These are phyloP conservation scores for Clinocottus analis DNA, from an alignment of 2,113 vertebrate species.

Conservation along the genomic window DNA sequence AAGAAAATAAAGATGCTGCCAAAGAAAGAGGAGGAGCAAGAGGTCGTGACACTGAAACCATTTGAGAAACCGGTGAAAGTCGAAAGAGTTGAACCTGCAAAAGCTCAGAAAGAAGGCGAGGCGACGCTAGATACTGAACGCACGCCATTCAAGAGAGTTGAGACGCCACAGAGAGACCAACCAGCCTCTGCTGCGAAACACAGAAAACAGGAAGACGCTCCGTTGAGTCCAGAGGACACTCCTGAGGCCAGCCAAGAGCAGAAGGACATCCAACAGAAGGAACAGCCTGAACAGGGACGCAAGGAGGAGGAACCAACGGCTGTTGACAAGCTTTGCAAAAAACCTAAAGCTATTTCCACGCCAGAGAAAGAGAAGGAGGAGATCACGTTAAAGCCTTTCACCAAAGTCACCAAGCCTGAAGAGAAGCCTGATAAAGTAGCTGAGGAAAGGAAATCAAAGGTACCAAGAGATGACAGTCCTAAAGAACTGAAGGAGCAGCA, in stretches of 20 bases:
- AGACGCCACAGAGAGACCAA: conserved; percentile 44
- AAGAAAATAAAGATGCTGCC: conserved; percentile 72
- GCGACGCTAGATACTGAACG: conserved; percentile 33
- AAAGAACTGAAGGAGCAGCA: conserved; percentile 33
- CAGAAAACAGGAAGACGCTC: conserved; percentile 24
- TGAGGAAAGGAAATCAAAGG: conserved; percentile 22
- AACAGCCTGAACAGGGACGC: conserved; percentile 25
- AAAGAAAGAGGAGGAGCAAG: conserved; percentile 60
- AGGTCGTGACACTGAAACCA: conserved; percentile 70
- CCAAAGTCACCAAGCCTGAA: conserved; percentile 42
- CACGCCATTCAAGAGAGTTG: conserved; percentile 27
- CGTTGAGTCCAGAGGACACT: not conserved
- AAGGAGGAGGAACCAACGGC: conserved; percentile 46
- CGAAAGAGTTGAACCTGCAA: conserved; percentile 27
- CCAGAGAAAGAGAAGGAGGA: conserved; percentile 58
- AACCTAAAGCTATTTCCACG: conserved; percentile 38
- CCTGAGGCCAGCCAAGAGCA: conserved; percentile 31
- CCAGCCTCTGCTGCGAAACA: conserved; percentile 17
- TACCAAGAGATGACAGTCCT: conserved; percentile 17
- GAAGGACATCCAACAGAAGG: conserved; percentile 12
- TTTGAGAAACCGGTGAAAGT: conserved; percentile 65
- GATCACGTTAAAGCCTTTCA: conserved; percentile 57
- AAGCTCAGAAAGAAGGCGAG: conserved; percentile 35
- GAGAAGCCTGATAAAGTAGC: conserved; percentile 32
- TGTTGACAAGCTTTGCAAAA: conserved; percentile 23